Evolutionary conservation across 2,888 invertebrate species (phyloP).

Genomic region (Emmelina monodactyla): DNA sequence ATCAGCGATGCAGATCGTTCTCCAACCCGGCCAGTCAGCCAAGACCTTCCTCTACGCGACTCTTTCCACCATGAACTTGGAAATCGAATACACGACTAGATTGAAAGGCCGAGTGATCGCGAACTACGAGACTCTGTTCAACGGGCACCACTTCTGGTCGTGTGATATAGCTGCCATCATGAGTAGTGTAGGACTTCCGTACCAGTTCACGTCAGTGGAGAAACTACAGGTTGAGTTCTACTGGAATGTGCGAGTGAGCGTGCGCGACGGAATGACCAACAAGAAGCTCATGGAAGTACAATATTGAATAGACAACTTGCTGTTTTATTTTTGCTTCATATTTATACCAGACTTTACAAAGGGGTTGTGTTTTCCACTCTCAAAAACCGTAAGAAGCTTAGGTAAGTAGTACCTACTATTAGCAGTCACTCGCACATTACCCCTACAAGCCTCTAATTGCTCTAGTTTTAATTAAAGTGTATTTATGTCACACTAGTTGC

Average conservation of each 20-base stretch:
- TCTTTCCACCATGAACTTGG: slow-evolving; percentile 4
- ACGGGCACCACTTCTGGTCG: slow-evolving; percentile 17
- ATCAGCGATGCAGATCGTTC: slow-evolving; percentile 6
- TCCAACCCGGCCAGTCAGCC: slow-evolving; percentile 13
- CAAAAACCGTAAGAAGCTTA: no score
- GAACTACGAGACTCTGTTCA: slow-evolving; percentile 11
- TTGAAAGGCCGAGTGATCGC: slow-evolving; percentile 12
- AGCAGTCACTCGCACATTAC: no score
- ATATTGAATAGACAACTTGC: no score
- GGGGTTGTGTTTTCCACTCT: no score
- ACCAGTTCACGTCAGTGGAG: background rate
- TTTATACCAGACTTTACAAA: no score
- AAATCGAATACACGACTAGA: slow-evolving; percentile 14
- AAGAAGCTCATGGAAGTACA: background rate
- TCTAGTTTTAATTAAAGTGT: no score
- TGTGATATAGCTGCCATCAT: slow-evolving; percentile 12
- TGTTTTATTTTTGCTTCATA: no score
- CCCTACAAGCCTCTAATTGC: no score
- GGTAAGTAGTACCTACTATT: no score
- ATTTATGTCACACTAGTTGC: no score
- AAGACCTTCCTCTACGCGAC: slow-evolving; percentile 8
- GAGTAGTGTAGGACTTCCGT: background rate
- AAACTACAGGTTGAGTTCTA: background rate
- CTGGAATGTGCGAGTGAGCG: background rate
- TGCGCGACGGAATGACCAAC: background rate